Evolutionary conservation across 2,888 invertebrate species (phyloP).

Genomic region (Abrostola tripartita): DNA sequence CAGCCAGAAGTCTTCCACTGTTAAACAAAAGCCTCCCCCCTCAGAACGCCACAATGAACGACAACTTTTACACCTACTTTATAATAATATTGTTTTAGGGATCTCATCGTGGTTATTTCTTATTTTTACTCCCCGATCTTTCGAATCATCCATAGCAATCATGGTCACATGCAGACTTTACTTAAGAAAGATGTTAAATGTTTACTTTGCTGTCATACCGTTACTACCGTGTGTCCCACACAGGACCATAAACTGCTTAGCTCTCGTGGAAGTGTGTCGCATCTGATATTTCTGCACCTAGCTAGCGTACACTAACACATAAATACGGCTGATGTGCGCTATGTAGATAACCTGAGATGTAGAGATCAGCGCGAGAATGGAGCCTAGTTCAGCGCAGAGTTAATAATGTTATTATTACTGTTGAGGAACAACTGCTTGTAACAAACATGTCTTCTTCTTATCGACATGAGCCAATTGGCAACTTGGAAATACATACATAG

Average conservation of each 20-base stretch:
- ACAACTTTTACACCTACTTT: no score
- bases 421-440: no score
- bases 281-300: constrained; percentile 62
- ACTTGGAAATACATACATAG: no score
- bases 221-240: constrained; percentile 21
- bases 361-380: constrained; percentile 1
- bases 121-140: neutral
- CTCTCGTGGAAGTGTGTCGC: constrained; percentile 58
- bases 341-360: constrained; percentile 31
- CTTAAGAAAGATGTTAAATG: neutral
- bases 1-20: no score
- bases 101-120: no score
- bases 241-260: constrained; percentile 44
- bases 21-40: no score
- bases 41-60: no score
- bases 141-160: no score
- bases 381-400: neutral
- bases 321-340: constrained; percentile 13
- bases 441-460: no score
- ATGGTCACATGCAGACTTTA: no score
- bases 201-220: neutral
- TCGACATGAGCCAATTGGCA: no score
- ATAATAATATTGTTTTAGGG: no score
- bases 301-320: constrained; percentile 17
- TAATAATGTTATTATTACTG: neutral